Percentiles rank a stretch among this genome's conserved stretches.
Evolutionary conservation across 2,113 vertebrate genomes (phyloP).

Genomic region (Anolis carolinensis): DNA sequence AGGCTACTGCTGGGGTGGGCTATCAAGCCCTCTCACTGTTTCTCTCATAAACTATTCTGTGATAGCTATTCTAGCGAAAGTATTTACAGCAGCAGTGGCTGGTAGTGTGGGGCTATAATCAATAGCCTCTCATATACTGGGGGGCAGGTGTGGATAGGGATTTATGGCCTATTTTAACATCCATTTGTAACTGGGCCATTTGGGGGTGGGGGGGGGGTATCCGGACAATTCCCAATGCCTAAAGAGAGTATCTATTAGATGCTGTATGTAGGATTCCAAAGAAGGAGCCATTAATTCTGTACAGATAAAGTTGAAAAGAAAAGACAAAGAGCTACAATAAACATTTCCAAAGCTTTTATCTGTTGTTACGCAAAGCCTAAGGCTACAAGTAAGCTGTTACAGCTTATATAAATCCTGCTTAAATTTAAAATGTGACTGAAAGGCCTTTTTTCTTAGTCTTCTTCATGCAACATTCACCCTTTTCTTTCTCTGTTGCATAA

Average conservation of each 20-base stretch:
- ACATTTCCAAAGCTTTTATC: background rate
- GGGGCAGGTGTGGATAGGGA: background rate
- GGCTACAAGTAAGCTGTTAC: conserved; percentile 21
- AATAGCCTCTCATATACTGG: background rate
- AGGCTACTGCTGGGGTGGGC: no score
- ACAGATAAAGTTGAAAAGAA: background rate
- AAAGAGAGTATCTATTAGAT: background rate
- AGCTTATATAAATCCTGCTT: conserved; percentile 17
- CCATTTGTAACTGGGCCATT: background rate
- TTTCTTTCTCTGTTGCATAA: conserved; percentile 20
- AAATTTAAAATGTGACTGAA: conserved; percentile 25
- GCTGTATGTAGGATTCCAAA: conserved; percentile 39
- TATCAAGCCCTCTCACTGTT: background rate
- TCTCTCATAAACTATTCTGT: background rate
- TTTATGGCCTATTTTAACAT: background rate
- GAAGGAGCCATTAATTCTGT: conserved; percentile 35
- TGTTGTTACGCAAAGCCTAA: conserved; percentile 15
- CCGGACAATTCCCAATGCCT: conserved; percentile 10
- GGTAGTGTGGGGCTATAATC: background rate
- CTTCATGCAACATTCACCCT: background rate
- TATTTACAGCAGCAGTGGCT: background rate
- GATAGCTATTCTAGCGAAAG: background rate
- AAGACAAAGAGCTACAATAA: conserved; percentile 11
- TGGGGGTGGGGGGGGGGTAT: background rate
- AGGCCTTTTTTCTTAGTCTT: background rate